Conservation (phyloP, 37 sponge, comb jelly and placozoan genomes). For the Spongia lamella region DNA sequence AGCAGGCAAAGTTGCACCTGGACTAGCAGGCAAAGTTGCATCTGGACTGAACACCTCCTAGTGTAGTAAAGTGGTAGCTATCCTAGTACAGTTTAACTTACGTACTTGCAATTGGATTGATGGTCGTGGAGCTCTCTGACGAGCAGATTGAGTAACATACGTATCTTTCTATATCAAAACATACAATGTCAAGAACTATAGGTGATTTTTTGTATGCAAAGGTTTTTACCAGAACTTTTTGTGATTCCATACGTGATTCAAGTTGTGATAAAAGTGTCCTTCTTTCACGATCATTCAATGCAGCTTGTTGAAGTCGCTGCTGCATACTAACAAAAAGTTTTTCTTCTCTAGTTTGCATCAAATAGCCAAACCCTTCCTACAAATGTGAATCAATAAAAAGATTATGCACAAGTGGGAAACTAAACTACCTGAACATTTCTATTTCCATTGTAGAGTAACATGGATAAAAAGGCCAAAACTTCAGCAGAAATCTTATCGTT, state of each 20-base stretch:
- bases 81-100: too few relatives aligned
- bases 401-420: too few relatives aligned
- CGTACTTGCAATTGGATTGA: too few relatives aligned
- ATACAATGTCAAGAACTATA: too few relatives aligned
- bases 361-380: slow-evolving; percentile 2
- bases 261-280: slow-evolving; percentile 14
- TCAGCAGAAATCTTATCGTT: slow-evolving; percentile 42
- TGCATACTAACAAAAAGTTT: slow-evolving; percentile 27
- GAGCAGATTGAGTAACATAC: too few relatives aligned
- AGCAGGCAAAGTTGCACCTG: too few relatives aligned
- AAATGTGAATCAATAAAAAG: too few relatives aligned
- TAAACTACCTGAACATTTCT: slow-evolving; percentile 38
- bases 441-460: slow-evolving; percentile 41
- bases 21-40: too few relatives aligned
- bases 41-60: too few relatives aligned
- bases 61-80: too few relatives aligned
- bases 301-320: slow-evolving; percentile 4
- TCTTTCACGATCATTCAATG: slow-evolving; percentile 23
- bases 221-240: slow-evolving; percentile 2
- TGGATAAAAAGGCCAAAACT: slow-evolving; percentile 38
- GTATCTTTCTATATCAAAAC: too few relatives aligned
- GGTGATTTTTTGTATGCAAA: background rate
- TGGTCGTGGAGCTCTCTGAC: too few relatives aligned
- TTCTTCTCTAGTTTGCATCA: slow-evolving; percentile 35
- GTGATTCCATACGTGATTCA: background rate